phyloP scores from a whole-genome alignment of 2,797 vertebrate species.

The Melanotaenia trifasciata region DNA sequence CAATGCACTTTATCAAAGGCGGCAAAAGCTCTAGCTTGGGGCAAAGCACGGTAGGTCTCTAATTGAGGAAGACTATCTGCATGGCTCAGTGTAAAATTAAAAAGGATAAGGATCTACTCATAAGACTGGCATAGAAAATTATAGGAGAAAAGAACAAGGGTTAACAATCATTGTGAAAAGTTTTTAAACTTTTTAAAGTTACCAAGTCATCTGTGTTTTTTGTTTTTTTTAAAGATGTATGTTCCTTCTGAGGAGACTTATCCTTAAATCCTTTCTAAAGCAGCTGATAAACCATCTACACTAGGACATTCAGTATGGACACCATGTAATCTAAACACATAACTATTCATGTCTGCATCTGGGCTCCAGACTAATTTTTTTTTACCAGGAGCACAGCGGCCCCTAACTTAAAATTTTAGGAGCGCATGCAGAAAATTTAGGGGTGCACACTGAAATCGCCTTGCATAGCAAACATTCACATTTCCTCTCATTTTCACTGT shows the following conservation, averaged over 20 bases:
- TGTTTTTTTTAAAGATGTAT: slow-evolving; percentile 16
- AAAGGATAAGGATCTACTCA: slow-evolving; percentile 61
- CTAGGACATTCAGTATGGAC: background rate
- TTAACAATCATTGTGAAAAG: background rate
- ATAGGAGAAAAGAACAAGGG: background rate
- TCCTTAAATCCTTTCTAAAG: slow-evolving; percentile 43
- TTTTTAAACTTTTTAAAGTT: background rate
- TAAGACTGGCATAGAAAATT: slow-evolving; percentile 48
- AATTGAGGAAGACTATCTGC: slow-evolving; percentile 38
- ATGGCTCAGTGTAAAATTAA: slow-evolving; percentile 63
- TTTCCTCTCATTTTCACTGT: too few relatives aligned
- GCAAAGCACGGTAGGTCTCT: slow-evolving; percentile 37
- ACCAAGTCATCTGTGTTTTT: background rate
- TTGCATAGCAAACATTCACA: too few relatives aligned
- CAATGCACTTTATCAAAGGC: slow-evolving; percentile 39
- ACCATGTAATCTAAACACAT: background rate
- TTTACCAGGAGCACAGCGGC: too few relatives aligned
- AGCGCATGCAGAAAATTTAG: too few relatives aligned
- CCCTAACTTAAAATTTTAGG: too few relatives aligned
- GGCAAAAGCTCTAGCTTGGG: slow-evolving; percentile 32
- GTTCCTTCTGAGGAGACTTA: slow-evolving; percentile 26
- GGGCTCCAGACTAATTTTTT: too few relatives aligned
- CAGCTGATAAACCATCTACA: slow-evolving; percentile 22
- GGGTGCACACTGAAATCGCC: too few relatives aligned
- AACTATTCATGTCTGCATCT: too few relatives aligned